Conservation (phyloP, 2,113 vertebrate species). For the Phalacrocorax brasilianus region DNA sequence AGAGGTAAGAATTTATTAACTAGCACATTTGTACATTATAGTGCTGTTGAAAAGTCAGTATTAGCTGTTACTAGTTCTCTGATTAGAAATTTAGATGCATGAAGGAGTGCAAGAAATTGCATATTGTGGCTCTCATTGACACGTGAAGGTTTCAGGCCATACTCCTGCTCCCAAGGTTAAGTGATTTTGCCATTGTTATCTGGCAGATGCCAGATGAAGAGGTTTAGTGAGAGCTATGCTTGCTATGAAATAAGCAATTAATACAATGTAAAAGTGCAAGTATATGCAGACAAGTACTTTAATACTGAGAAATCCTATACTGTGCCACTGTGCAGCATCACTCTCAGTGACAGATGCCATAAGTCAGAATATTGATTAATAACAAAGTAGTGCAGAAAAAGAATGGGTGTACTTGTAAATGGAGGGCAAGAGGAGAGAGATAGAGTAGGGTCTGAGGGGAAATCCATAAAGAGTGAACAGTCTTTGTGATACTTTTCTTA, state of each 20-base stretch:
- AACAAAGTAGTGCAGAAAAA: background rate
- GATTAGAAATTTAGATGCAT: background rate
- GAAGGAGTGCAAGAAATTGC: background rate
- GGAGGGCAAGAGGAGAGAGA: background rate
- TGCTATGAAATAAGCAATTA: conserved; percentile 31
- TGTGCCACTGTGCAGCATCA: background rate
- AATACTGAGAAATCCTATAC: background rate
- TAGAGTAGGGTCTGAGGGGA: background rate
- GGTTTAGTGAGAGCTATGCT: background rate
- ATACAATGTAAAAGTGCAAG: background rate
- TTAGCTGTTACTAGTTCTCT: background rate
- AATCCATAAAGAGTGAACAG: background rate
- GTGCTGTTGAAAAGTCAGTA: background rate
- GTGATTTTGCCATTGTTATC: background rate
- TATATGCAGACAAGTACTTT: conserved; percentile 2
- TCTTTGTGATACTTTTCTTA: background rate
- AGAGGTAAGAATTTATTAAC: background rate
- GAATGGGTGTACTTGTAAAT: background rate
- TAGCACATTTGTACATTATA: background rate
- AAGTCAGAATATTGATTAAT: conserved; percentile 34
- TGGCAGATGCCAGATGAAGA: background rate
- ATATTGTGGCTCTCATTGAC: background rate
- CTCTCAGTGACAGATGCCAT: background rate
- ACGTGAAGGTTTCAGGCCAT: background rate
- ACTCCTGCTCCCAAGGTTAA: background rate